phyloP scores from a whole-genome alignment of 2,888 invertebrate species.

The Drosophila conformis region DNA sequence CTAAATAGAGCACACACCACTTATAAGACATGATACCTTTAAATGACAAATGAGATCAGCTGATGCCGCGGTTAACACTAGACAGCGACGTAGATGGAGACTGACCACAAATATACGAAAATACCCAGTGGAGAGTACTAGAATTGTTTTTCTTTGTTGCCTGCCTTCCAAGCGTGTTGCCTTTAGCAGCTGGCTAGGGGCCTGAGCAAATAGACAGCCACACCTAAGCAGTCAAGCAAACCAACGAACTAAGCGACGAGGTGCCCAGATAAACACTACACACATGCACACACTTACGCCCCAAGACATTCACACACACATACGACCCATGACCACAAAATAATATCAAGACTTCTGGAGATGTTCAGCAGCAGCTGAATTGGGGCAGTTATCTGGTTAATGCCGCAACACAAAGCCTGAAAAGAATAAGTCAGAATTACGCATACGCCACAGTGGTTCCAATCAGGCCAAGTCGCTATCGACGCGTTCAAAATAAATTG shows the following conservation, averaged over 20 bases:
- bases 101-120: constrained; percentile 9
- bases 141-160: constrained; percentile 14
- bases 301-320: constrained; percentile 5
- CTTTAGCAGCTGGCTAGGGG: constrained; percentile 32
- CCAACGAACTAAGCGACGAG: constrained; percentile 45
- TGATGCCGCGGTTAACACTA: constrained; percentile 18
- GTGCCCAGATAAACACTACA: constrained; percentile 60
- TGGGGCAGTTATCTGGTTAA: constrained; percentile 38
- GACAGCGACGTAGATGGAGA: background rate
- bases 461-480: constrained; percentile 43
- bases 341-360: constrained; percentile 27
- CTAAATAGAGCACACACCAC: background rate
- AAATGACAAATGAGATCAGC: background rate
- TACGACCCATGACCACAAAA: constrained; percentile 27
- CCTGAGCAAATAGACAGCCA: constrained; percentile 49
- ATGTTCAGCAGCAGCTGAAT: constrained; percentile 25
- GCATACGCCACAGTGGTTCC: constrained; percentile 60
- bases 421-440: constrained; percentile 41
- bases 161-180: constrained; percentile 59
- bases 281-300: constrained; percentile 11
- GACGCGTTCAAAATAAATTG: constrained; percentile 70
- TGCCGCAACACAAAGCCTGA: constrained; percentile 45
- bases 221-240: constrained; percentile 52
- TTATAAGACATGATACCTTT: background rate
- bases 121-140: constrained; percentile 22